Evolutionary conservation across 2,113 vertebrate species (phyloP).

Genomic region (Epinephelus cyanopodus): DNA sequence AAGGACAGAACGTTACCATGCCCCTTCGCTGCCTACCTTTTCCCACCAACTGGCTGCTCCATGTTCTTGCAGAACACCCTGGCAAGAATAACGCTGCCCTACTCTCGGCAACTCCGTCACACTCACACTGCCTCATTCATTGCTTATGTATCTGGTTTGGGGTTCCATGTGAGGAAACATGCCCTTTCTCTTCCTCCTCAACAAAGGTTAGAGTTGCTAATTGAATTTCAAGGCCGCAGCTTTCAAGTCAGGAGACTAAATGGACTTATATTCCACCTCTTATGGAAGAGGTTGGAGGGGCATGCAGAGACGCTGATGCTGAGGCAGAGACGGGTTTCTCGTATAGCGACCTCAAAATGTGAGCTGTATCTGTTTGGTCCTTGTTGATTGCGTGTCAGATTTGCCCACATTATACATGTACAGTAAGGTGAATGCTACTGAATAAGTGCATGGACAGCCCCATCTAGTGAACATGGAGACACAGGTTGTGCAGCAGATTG

Average conservation of each 20-base stretch:
- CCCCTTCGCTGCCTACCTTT: no score
- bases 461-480: conserved; percentile 79
- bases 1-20: no score
- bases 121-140: not conserved
- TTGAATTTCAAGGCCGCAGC: conserved; percentile 5
- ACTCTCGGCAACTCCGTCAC: not conserved
- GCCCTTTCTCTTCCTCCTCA: not conserved
- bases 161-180: not conserved
- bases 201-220: not conserved
- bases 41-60: no score
- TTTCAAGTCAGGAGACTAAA: not conserved
- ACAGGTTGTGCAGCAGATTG: conserved; percentile 48
- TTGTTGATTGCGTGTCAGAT: not conserved
- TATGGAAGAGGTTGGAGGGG: no score
- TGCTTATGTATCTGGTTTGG: not conserved
- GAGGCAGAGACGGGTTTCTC: not conserved
- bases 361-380: not conserved
- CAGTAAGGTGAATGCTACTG: not conserved
- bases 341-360: not conserved
- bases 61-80: no score
- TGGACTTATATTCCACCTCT: not conserved
- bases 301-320: not conserved
- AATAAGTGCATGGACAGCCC: conserved; percentile 73
- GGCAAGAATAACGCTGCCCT: not conserved
- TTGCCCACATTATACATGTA: not conserved